phyloP scores from a whole-genome alignment of 2,888 invertebrate species.

The Hesperia comma region DNA sequence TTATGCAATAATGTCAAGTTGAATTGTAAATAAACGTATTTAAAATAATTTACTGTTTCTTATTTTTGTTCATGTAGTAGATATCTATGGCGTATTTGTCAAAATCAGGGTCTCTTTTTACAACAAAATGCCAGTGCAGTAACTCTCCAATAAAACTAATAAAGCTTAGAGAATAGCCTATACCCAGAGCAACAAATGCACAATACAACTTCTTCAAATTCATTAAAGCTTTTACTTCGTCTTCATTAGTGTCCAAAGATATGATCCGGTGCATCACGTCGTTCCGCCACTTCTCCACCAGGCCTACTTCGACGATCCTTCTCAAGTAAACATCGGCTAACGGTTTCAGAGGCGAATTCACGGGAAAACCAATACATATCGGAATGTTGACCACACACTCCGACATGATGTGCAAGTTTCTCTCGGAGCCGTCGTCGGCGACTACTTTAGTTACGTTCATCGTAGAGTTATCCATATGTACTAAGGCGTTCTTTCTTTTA shows the following conservation, averaged over 20 bases:
- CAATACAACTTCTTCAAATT: conserved; percentile 91
- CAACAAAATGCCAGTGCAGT: conserved; percentile 86
- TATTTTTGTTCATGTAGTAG: conserved; percentile 79
- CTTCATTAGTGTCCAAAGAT: conserved; percentile 82
- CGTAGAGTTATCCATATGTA: conserved; percentile 51
- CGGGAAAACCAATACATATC: conserved; percentile 91
- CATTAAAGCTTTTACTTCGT: conserved; percentile 89
- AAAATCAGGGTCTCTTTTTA: conserved; percentile 87
- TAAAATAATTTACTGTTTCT: conserved; percentile 54
- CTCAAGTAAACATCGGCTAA: conserved; percentile 87
- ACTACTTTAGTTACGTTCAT: conserved; percentile 49
- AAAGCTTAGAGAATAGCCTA: conserved; percentile 87
- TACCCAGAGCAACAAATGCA: conserved; percentile 88
- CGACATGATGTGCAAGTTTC: conserved; percentile 90
- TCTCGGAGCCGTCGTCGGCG: conserved; percentile 53
- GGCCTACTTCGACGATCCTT: conserved; percentile 88
- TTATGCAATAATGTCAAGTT: conserved; percentile 48
- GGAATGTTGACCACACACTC: conserved; percentile 92
- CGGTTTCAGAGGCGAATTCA: conserved; percentile 90
- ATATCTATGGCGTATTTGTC: conserved; percentile 86
- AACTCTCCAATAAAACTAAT: conserved; percentile 85
- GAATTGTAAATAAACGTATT: conserved; percentile 43
- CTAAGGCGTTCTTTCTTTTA: conserved; percentile 71
- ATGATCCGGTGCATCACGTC: conserved; percentile 87
- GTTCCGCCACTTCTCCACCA: conserved; percentile 91